Evolutionary conservation across 2,113 vertebrate genomes (phyloP).

Genomic region (Labrus mixtus): DNA sequence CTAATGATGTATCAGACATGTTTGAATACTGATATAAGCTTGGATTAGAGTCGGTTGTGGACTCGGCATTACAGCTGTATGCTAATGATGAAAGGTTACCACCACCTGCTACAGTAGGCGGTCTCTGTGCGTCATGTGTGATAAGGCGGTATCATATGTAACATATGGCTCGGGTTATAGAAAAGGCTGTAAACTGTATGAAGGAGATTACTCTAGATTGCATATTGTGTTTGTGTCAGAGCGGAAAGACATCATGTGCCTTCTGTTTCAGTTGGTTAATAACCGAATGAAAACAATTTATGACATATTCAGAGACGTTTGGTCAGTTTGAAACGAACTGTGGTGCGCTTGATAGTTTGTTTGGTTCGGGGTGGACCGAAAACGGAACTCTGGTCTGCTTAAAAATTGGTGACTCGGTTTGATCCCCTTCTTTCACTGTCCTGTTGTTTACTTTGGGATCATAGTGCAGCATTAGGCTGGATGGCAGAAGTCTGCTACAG

Average conservation of each 20-base stretch:
- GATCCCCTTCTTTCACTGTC: too few relatives aligned
- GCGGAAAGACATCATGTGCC: constrained; percentile 7
- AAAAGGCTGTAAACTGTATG: constrained; percentile 32
- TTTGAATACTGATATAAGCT: constrained; percentile 53
- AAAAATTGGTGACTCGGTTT: too few relatives aligned
- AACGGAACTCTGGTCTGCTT: too few relatives aligned
- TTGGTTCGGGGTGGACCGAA: too few relatives aligned
- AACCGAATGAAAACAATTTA: neutral
- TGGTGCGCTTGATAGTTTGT: too few relatives aligned
- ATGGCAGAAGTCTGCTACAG: too few relatives aligned
- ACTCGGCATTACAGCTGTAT: constrained; percentile 65
- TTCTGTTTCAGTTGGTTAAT: constrained; percentile 16
- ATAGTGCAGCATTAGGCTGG: too few relatives aligned
- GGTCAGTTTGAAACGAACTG: too few relatives aligned
- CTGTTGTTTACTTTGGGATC: too few relatives aligned
- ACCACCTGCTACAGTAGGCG: constrained; percentile 20
- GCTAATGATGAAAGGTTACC: constrained; percentile 58
- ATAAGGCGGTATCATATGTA: constrained; percentile 58
- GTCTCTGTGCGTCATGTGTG: constrained; percentile 39
- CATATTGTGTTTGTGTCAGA: constrained; percentile 21
- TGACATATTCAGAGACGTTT: too few relatives aligned
- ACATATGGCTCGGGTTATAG: constrained; percentile 45
- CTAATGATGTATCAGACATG: constrained; percentile 38
- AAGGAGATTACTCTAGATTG: constrained; percentile 12
- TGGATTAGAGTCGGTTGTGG: constrained; percentile 12